These are phyloP conservation scores for Zaprionus obscuricornis DNA, from an alignment of 2,888 invertebrate genomes.

Conservation along the genomic window DNA sequence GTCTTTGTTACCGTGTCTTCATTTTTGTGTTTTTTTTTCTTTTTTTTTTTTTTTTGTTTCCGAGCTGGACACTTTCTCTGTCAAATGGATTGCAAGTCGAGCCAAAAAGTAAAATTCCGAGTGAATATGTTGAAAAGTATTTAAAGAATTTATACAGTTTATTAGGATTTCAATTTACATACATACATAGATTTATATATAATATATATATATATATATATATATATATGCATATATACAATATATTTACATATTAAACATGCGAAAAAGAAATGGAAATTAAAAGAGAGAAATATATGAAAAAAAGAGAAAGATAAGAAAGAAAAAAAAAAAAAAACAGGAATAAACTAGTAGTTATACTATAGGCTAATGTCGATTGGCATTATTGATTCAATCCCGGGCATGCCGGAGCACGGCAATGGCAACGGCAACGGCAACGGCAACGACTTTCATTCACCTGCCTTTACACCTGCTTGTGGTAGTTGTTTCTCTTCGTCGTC, in stretches of 20 bases:
- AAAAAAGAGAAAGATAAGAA: background rate
- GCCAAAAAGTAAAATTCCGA: conserved; percentile 24
- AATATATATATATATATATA: background rate
- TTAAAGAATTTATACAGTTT: conserved; percentile 25
- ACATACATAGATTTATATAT: conserved; percentile 1
- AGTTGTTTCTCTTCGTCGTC: conserved; percentile 24
- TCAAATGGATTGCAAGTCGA: conserved; percentile 24
- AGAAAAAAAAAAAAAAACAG: background rate
- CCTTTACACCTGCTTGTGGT: conserved; percentile 33
- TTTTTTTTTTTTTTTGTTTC: background rate
- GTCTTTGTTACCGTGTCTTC: conserved; percentile 46
- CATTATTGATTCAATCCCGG: conserved; percentile 13
- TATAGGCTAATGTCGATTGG: background rate
- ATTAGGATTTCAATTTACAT: background rate
- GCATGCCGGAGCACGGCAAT: conserved; percentile 23
- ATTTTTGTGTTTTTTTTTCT: conserved; percentile 11
- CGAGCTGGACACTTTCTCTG: conserved; percentile 55
- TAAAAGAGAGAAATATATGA: too few species aligned
- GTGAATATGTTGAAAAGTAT: conserved; percentile 20
- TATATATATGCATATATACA: conserved; percentile 4
- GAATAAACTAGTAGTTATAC: background rate
- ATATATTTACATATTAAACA: background rate
- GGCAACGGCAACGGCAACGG: too few species aligned
- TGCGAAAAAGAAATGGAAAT: conserved; percentile 6
- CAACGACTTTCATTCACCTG: conserved; percentile 53